Conservation (phyloP, 2,797 vertebrate genomes). For the Leontocebus nigricollis region DNA sequence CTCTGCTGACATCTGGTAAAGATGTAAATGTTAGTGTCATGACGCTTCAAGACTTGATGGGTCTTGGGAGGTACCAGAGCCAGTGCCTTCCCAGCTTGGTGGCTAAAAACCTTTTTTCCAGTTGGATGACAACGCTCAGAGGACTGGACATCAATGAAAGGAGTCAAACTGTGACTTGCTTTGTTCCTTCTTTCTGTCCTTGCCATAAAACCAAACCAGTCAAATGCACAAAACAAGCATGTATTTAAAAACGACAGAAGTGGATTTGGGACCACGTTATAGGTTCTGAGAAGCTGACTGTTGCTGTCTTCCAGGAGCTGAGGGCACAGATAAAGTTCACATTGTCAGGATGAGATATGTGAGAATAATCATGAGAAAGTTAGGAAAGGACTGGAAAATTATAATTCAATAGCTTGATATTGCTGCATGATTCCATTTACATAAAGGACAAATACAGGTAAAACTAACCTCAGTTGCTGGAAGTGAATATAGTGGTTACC, state of each 20-base stretch:
- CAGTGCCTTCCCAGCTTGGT: background rate
- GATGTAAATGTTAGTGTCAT: background rate
- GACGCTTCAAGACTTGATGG: background rate
- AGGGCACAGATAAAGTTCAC: background rate
- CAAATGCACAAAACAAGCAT: background rate
- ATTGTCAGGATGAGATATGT: background rate
- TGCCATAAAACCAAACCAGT: background rate
- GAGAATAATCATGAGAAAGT: background rate
- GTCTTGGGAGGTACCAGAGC: background rate
- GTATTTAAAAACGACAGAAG: background rate
- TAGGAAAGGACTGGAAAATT: background rate
- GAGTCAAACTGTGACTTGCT: background rate
- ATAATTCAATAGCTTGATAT: background rate
- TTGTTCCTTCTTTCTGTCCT: background rate
- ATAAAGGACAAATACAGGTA: background rate
- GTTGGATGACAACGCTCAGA: background rate
- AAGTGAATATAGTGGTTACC: background rate
- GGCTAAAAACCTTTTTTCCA: background rate
- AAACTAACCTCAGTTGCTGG: background rate
- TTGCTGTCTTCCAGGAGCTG: background rate
- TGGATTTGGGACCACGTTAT: background rate
- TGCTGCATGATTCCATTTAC: background rate
- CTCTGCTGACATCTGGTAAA: background rate
- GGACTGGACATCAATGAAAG: background rate
- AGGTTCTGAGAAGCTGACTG: background rate